Percentiles rank a stretch among this genome's conserved stretches.
Conservation (phyloP, 2,113 vertebrate genomes). For the Chrysochloris asiatica region DNA sequence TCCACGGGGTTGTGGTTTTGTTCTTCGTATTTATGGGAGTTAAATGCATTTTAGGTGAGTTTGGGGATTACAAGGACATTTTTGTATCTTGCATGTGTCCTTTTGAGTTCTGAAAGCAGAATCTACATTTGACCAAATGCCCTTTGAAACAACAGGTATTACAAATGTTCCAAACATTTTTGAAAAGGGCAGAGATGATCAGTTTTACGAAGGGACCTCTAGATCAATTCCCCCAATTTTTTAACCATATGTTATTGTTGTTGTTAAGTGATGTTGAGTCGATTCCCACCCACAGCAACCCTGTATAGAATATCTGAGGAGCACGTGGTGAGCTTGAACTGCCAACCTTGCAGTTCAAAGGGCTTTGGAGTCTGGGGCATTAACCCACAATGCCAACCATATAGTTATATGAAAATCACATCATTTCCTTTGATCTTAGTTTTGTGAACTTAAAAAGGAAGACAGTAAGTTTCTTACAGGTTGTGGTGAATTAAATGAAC, state of each 20-base stretch:
- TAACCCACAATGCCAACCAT: too few relatives aligned
- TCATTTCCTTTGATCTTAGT: not conserved
- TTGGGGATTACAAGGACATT: conserved; percentile 50
- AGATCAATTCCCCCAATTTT: not conserved
- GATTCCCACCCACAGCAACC: too few relatives aligned
- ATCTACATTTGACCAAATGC: not conserved
- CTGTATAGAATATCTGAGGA: too few relatives aligned
- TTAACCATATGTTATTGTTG: too few relatives aligned
- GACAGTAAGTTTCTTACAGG: not conserved
- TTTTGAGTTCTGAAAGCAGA: conserved; percentile 39
- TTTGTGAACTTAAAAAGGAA: not conserved
- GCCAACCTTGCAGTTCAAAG: too few relatives aligned
- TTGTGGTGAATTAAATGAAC: not conserved
- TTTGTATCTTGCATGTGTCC: conserved; percentile 12
- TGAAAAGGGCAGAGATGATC: not conserved
- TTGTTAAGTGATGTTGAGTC: too few relatives aligned
- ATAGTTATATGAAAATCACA: not conserved
- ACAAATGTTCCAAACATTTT: not conserved
- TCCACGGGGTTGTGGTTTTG: not conserved
- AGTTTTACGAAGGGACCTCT: not conserved
- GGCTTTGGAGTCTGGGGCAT: too few relatives aligned
- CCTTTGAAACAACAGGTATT: conserved; percentile 40
- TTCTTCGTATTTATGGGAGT: conserved; percentile 73
- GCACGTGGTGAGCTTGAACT: too few relatives aligned
- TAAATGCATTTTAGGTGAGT: conserved; percentile 37